Evolutionary conservation across 2,888 invertebrate genomes (phyloP).

Genomic region (Limnephilus marmoratus): DNA sequence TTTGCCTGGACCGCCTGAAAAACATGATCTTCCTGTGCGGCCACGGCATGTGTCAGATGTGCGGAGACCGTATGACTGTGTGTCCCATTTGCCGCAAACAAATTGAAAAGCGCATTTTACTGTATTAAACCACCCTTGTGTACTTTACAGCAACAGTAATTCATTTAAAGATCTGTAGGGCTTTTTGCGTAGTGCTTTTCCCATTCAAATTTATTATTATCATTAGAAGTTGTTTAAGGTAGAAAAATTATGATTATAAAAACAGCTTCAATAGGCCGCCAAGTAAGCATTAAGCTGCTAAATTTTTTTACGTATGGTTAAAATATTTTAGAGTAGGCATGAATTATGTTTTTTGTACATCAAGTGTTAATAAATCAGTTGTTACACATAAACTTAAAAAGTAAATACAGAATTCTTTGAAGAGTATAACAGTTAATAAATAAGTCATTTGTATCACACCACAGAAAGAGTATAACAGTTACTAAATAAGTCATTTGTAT

Average conservation of each 20-base stretch:
- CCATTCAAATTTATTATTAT: too few species aligned
- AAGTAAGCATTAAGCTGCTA: not conserved
- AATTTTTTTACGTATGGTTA: not conserved
- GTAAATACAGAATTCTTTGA: not conserved
- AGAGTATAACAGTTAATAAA: not conserved
- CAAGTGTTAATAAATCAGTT: not conserved
- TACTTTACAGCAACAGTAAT: not conserved
- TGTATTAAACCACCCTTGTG: constrained; percentile 80
- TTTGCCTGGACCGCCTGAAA: constrained; percentile 97
- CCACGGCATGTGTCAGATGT: constrained; percentile 98
- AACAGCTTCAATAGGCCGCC: not conserved
- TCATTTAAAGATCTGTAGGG: not conserved
- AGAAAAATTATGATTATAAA: not conserved
- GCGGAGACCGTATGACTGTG: constrained; percentile 97
- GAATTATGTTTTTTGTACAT: not conserved
- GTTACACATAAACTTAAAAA: not conserved
- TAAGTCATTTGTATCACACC: too few species aligned
- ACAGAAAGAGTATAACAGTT: not conserved
- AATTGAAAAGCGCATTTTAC: constrained; percentile 95
- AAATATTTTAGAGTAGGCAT: not conserved
- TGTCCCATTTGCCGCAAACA: constrained; percentile 98
- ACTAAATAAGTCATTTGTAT: too few species aligned
- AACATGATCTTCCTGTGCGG: constrained; percentile 99
- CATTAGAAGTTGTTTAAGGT: not conserved
- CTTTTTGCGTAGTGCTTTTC: not conserved